Percentiles rank a stretch among this genome's conserved stretches.
phyloP scores from a whole-genome alignment of 1,140 invertebrate genomes.

The Mya arenaria region DNA sequence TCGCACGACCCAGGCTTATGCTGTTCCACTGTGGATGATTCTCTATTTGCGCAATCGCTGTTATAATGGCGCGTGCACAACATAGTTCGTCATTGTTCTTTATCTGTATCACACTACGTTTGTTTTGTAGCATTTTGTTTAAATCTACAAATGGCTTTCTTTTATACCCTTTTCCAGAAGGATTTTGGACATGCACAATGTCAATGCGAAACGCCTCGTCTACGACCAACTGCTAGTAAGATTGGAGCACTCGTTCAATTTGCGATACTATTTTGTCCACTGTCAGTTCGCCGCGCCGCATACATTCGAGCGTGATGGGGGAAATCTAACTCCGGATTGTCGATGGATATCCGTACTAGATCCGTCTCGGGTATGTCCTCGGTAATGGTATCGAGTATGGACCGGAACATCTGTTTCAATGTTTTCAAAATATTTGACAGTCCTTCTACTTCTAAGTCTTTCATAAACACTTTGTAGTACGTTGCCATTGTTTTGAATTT shows the following conservation, averaged over 20 bases:
- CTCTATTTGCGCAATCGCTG: conserved; percentile 32
- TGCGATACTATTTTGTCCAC: conserved; percentile 39
- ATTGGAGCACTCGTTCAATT: conserved; percentile 52
- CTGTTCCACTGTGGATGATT: conserved; percentile 42
- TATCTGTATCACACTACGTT: conserved; percentile 48
- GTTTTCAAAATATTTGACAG: conserved; percentile 13
- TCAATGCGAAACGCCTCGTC: conserved; percentile 52
- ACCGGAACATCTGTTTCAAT: not conserved
- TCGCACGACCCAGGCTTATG: too few species aligned
- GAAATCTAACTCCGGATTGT: conserved; percentile 44
- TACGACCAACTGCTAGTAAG: conserved; percentile 56
- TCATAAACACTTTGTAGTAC: conserved; percentile 10
- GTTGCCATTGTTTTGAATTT: conserved; percentile 13
- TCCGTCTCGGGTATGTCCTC: not conserved
- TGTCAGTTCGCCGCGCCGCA: conserved; percentile 27
- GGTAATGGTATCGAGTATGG: not conserved
- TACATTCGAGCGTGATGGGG: conserved; percentile 49
- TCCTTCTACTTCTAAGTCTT: conserved; percentile 19
- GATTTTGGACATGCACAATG: conserved; percentile 41
- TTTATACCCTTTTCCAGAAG: conserved; percentile 12
- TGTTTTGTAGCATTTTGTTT: conserved; percentile 26
- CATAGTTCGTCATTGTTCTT: conserved; percentile 52
- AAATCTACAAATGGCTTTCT: conserved; percentile 43
- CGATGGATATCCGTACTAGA: not conserved
- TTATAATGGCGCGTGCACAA: conserved; percentile 53